These are phyloP conservation scores for Lepilemur ruficaudatus DNA, from an alignment of 2,797 vertebrate genomes.

Conservation along the genomic window DNA sequence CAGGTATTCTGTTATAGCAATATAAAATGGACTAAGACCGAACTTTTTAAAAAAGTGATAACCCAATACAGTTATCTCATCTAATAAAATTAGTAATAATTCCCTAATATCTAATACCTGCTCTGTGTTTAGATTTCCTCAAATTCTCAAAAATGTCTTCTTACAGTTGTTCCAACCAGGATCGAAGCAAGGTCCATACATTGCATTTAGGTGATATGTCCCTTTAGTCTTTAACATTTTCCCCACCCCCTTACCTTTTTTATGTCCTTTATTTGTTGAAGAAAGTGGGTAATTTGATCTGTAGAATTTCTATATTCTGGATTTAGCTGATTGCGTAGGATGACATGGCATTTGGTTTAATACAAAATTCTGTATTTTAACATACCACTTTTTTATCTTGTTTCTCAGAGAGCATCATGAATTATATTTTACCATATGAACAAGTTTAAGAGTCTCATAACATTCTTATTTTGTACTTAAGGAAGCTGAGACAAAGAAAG, in stretches of 20 bases:
- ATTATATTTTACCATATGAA: slow-evolving; percentile 23
- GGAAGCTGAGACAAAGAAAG: background rate
- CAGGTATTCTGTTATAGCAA: background rate
- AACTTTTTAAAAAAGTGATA: background rate
- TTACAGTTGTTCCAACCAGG: background rate
- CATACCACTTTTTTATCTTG: background rate
- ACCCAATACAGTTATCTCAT: background rate
- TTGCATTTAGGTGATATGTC: background rate
- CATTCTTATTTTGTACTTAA: background rate
- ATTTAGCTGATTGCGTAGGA: background rate
- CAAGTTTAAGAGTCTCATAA: background rate
- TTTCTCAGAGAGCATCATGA: background rate
- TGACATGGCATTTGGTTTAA: background rate
- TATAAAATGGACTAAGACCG: background rate
- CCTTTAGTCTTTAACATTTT: background rate
- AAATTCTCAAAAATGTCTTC: background rate
- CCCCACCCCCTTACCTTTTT: background rate
- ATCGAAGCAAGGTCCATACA: background rate
- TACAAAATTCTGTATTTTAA: background rate
- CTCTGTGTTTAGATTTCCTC: background rate
- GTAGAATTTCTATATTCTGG: background rate
- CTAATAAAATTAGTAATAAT: background rate
- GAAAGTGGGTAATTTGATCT: slow-evolving; percentile 16
- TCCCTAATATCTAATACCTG: background rate
- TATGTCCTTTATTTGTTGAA: background rate